Base-by-base conservation (phyloP, 2,797 vertebrate species). In the Acanthurus lineatus region DNA sequence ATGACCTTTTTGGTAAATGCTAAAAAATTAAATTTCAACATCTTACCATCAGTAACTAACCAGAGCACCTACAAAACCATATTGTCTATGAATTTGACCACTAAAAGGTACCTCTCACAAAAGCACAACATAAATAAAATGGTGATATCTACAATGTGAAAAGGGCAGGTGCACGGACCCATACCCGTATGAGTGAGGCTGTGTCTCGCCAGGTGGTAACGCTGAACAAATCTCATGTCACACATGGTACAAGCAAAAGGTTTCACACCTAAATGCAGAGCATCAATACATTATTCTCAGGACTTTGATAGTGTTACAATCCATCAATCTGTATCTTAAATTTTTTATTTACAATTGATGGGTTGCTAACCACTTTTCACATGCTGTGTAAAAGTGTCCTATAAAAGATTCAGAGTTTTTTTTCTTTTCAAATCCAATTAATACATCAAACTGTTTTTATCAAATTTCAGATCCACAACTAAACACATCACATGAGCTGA, bases 211-310 rank as follows among this genome's bases (percentile, higher is more conserved):
- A 98, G 95, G 91, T 98, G 97, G 92, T 98, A 97, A 92, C 97
- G 97, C 94, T 97, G 97, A 94, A 98, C 96, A 95, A 98, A 98
- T 92, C 97, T 96, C 97, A 97, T 97, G 91, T 97, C 96, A 84
- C 97, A 97, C 81, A 96, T 94, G 82, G 97, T 96, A 52, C 97
- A 97, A 92, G 97, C 97, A 79, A 96, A 97, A 40, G 97, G 97
- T 90, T 97, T 97, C 93, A 97, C 97, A 82, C 97, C 97, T 98
- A 94, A 86, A 91, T 86, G 93, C 89, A 94, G 87, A 94, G 91
- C 90, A 93, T 93, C 85, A 77, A 19, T 67, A 78, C 69, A 92
- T 93, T 91, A 92, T 62, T 86, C 81, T 86, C 90, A 92, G 25
- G 62, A 76, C 60, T 72, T 81, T 48, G 47, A 19, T 56, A 69